These are phyloP conservation scores for Papilio dardanus DNA, from an alignment of 1,140 invertebrate species.

Conservation along the genomic window DNA sequence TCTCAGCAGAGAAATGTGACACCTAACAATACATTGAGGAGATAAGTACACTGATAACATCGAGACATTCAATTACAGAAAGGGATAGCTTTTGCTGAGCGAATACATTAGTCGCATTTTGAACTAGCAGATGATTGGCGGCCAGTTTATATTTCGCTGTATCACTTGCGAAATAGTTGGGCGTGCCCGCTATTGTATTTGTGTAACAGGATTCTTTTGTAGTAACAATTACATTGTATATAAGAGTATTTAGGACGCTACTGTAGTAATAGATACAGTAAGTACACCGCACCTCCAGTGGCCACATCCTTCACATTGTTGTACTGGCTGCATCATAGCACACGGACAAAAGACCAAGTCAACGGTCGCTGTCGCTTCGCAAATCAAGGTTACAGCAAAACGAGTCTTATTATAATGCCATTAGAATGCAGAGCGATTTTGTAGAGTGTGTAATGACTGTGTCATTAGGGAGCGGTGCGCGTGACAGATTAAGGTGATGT, in stretches of 20 bases:
- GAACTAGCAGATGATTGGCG: no score
- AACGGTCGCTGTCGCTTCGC: conserved; percentile 26
- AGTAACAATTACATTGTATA: background rate
- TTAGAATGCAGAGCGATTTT: conserved; percentile 4
- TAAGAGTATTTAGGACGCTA: conserved; percentile 12
- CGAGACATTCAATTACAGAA: background rate
- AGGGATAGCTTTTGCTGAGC: no score
- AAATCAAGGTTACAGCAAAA: conserved; percentile 35
- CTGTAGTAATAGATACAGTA: background rate
- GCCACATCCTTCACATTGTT: conserved; percentile 33
- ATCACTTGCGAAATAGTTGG: no score
- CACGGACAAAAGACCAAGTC: conserved; percentile 40
- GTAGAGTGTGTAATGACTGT: conserved; percentile 17
- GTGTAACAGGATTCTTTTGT: background rate
- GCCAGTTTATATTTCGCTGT: no score
- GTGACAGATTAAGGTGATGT: conserved; percentile 54
- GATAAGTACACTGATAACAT: background rate
- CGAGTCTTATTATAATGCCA: conserved; percentile 37
- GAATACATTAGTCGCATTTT: no score
- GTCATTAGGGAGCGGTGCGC: conserved; percentile 52
- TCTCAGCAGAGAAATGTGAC: background rate
- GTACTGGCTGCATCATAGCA: conserved; percentile 41
- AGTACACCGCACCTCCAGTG: background rate
- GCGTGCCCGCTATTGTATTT: background rate
- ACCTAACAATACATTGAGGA: background rate